Evolutionary conservation across 2,888 invertebrate species (phyloP), one percentile per base, ranked within the genome.

Genomic region (Cerastis leucographa): DNA sequence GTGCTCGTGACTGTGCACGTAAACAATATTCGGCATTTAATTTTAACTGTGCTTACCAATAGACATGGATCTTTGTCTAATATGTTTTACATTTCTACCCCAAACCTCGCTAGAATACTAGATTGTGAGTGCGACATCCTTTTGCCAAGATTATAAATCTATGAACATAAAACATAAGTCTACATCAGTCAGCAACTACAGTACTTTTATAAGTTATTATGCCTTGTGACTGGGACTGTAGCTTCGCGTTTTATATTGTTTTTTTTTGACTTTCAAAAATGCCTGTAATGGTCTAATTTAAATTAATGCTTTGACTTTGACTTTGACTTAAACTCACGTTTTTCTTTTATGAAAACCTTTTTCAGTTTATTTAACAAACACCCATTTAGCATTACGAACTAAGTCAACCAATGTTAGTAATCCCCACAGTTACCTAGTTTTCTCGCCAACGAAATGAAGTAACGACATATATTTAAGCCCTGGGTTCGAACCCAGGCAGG

Each of bases 361-460:
- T 72, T 22, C 14, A 72, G 14, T 49, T 25, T 3, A 71, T 2
- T 0, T 61, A 40, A 5, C 12, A 25, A 19, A 19, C 25, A 68
- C 17, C 29, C n/a, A 22, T 4, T 29, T 11, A 17, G 5, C 7
- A 40, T 46, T 54, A 40, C 54, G 46, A 54, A 62, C 51, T 19
- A 4, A 56, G 12, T 25, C 29, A 56, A 64, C 22, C 40, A 73
- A 46, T 49, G 46, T 71, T 19, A 73, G 0, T 73, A 2, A 64
- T 29, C 46, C 42, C 54, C 42, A 25, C 46, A 29, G n/a, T 73
- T 29, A 59, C 9, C 9, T 59, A 46, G 29, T 56, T 80, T 76
- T 71, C 61, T 56, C 44, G 61, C 46, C 17, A 19, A 49, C 29
- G 12, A 61, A 69, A 70, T 74, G 14, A 68, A 59, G 5, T 64